phyloP scores from a whole-genome alignment of 2,113 vertebrate genomes.

The Hemibagrus wyckioides region DNA sequence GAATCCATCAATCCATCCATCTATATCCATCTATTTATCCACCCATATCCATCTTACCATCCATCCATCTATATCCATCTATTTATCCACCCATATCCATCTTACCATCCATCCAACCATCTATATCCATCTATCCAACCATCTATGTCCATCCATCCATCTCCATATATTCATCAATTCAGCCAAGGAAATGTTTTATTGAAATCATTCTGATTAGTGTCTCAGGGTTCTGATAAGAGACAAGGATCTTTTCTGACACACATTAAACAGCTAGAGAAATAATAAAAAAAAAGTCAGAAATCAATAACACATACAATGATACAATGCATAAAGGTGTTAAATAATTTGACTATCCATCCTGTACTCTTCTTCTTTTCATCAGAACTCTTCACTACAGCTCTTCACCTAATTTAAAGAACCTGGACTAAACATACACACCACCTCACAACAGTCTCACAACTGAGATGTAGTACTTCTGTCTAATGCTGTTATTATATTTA shows the following conservation, averaged over 20 bases:
- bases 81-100: too few species aligned
- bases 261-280: neutral
- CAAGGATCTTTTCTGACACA: neutral
- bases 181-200: neutral
- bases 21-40: too few species aligned
- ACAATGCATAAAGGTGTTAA: neutral
- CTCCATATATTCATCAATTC: too few species aligned
- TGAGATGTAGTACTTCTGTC: neutral
- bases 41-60: too few species aligned
- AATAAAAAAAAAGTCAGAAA: neutral
- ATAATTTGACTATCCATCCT: neutral
- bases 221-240: neutral
- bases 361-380: neutral
- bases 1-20: too few species aligned
- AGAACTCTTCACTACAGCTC: neutral
- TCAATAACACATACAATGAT: neutral
- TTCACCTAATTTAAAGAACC: neutral
- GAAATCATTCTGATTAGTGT: neutral
- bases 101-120: too few species aligned
- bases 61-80: too few species aligned
- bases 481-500: neutral
- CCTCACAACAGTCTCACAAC: neutral
- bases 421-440: neutral
- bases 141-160: too few species aligned
- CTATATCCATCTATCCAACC: too few species aligned